phyloP scores from a whole-genome alignment of 2,797 vertebrate species.

The Pristis pectinata region DNA sequence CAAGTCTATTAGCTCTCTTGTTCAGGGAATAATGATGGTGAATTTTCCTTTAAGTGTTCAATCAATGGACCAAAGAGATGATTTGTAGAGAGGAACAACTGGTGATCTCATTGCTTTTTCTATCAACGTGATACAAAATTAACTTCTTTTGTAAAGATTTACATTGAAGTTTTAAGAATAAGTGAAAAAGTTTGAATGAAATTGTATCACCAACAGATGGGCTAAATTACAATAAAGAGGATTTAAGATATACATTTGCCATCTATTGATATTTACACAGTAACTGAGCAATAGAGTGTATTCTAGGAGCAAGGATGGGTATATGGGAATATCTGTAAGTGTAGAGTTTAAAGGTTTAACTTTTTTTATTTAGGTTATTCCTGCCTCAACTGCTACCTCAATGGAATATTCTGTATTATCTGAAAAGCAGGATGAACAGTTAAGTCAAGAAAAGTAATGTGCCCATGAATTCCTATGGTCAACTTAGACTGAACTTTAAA shows the following conservation, averaged over 20 bases:
- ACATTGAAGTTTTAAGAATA: not conserved
- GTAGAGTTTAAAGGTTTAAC: slow-evolving; percentile 3
- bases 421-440: not conserved
- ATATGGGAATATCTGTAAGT: not conserved
- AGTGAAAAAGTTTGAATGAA: not conserved
- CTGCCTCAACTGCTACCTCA: not conserved
- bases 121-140: not conserved
- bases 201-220: not conserved
- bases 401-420: not conserved
- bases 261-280: not conserved
- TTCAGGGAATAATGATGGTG: not conserved
- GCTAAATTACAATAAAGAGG: not conserved
- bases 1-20: not conserved
- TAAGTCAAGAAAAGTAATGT: not conserved
- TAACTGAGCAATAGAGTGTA: not conserved
- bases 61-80: not conserved
- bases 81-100: not conserved
- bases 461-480: not conserved
- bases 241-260: not conserved
- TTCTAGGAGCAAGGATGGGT: not conserved
- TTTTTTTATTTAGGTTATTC: not conserved
- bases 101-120: not conserved
- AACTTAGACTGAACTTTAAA: not conserved
- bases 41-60: not conserved
- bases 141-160: not conserved